Evolutionary conservation across 2,797 vertebrate species (phyloP).

Genomic region (Phylloscopus collybita): DNA sequence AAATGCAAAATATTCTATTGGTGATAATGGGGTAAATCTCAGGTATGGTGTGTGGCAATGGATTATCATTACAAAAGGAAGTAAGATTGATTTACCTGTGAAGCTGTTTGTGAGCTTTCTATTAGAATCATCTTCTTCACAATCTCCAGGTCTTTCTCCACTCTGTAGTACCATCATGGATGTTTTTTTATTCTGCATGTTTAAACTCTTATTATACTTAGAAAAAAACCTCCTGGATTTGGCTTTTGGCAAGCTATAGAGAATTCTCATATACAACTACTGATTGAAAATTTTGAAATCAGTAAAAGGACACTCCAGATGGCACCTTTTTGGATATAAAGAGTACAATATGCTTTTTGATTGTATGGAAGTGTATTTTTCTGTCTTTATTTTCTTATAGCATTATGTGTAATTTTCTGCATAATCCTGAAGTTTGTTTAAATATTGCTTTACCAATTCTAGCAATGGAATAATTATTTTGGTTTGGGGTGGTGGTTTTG

Average conservation of each 20-base stretch:
- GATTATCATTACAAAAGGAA: background rate
- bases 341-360: background rate
- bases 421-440: background rate
- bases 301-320: background rate
- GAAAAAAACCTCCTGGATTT: background rate
- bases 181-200: background rate
- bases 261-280: background rate
- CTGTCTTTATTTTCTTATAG: background rate
- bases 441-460: background rate
- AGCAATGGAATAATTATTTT: background rate
- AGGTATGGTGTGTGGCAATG: background rate
- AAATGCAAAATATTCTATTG: background rate
- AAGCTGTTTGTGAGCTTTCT: background rate
- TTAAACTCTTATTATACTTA: background rate
- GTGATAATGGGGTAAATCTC: background rate
- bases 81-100: background rate
- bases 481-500: too few relatives aligned
- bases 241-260: background rate
- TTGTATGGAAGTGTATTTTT: background rate
- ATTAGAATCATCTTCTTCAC: background rate
- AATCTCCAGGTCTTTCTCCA: background rate
- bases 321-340: background rate
- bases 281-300: background rate
- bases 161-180: background rate
- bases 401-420: background rate